Conservation (phyloP, 2,113 vertebrate genomes). For the Xerus inauris region DNA sequence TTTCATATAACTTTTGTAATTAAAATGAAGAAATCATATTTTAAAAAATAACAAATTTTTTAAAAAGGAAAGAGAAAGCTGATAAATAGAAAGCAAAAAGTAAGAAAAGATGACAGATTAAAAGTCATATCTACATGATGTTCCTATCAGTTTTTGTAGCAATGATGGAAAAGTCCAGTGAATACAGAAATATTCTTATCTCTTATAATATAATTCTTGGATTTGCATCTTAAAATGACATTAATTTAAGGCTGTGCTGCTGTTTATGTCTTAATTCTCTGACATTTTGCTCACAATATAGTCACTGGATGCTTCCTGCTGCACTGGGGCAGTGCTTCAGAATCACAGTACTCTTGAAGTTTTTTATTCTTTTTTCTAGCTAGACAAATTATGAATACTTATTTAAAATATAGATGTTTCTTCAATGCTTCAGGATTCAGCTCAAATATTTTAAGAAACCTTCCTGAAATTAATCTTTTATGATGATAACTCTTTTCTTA, state of each 20-base stretch:
- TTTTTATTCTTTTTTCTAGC: background rate
- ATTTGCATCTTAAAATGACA: background rate
- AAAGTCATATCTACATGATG: background rate
- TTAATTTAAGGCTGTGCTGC: background rate
- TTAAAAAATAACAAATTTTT: background rate
- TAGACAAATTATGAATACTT: background rate
- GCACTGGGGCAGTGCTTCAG: background rate
- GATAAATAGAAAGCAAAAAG: background rate
- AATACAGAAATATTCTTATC: background rate
- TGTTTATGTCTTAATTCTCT: background rate
- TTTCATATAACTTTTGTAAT: background rate
- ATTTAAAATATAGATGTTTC: background rate
- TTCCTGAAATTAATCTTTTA: background rate
- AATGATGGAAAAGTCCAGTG: background rate
- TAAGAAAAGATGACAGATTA: background rate
- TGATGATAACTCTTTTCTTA: background rate
- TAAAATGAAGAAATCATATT: background rate
- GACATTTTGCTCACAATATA: background rate
- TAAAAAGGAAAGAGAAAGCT: background rate
- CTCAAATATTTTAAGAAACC: background rate
- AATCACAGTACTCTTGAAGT: background rate
- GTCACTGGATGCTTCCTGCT: background rate
- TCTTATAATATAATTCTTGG: background rate
- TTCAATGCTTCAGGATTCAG: background rate
- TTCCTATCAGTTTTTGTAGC: background rate